A percentile compares a stretch with the other conserved stretches of the same genome.
Evolutionary conservation across 2,888 invertebrate species (phyloP).

Genomic region (Acholoe squamosa): DNA sequence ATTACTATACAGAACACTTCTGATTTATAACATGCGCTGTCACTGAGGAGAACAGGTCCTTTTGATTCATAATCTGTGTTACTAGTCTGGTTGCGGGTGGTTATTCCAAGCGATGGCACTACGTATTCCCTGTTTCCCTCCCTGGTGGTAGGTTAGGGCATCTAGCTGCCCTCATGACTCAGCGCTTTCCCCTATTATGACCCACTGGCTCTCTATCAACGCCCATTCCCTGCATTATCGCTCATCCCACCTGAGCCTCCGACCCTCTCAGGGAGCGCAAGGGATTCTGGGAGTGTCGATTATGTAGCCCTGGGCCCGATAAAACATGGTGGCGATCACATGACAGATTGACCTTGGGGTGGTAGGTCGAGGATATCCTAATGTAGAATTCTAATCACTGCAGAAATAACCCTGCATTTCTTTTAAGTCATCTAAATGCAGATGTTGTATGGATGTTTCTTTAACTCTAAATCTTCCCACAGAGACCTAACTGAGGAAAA

Average conservation of each 20-base stretch:
- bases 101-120: conserved; percentile 24
- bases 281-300: conserved; percentile 17
- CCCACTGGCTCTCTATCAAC: conserved; percentile 52
- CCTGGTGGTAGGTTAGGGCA: background rate
- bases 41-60: background rate
- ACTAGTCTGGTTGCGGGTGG: background rate
- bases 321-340: conserved; percentile 33
- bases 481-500: background rate
- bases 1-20: background rate
- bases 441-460: background rate
- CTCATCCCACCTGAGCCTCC: conserved; percentile 43
- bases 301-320: background rate
- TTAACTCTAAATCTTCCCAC: background rate
- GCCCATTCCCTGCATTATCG: conserved; percentile 30
- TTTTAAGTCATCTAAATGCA: background rate
- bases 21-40: background rate
- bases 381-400: background rate
- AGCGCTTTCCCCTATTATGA: conserved; percentile 13
- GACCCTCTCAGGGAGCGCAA: background rate
- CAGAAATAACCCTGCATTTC: background rate
- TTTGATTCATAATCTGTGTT: conserved; percentile 2
- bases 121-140: background rate
- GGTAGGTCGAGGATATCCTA: background rate
- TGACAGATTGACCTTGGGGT: conserved; percentile 39
- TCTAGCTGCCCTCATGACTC: conserved; percentile 24